These are phyloP conservation scores for Pavo muticus DNA, from an alignment of 2,113 vertebrate genomes.

Conservation along the genomic window DNA sequence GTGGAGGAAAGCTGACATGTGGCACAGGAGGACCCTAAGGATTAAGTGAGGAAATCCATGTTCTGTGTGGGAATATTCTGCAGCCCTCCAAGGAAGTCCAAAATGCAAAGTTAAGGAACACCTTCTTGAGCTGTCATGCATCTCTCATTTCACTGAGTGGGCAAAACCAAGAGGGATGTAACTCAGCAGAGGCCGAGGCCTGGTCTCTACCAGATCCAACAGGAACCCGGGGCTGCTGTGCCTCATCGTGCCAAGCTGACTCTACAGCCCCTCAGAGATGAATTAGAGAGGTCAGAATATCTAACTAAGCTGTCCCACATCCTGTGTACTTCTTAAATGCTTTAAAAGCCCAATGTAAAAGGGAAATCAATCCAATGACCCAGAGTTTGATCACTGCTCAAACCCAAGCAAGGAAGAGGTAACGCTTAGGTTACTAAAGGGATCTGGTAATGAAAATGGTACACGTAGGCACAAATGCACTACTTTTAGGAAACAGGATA, in stretches of 20 bases:
- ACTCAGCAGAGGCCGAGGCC: not conserved
- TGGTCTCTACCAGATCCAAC: not conserved
- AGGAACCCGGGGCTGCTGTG: not conserved
- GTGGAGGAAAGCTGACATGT: rapidly evolving
- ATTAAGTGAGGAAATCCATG: rapidly evolving
- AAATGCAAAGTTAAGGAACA: not conserved
- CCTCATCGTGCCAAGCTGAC: no score
- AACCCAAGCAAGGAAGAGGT: not conserved
- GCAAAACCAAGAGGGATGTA: not conserved
- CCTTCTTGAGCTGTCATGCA: rapidly evolving
- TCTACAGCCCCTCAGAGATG: not conserved
- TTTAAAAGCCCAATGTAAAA: not conserved
- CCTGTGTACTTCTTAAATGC: rapidly evolving
- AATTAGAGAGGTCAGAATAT: not conserved
- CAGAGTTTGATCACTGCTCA: not conserved
- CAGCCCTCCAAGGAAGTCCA: not conserved
- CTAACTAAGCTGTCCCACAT: not conserved
- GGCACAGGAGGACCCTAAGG: not conserved
- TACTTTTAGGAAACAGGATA: not conserved
- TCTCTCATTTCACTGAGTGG: not conserved
- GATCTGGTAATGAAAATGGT: not conserved
- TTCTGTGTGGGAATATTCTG: not conserved
- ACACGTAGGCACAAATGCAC: not conserved
- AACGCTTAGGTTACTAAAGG: not conserved
- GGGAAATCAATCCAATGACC: not conserved